These are phyloP conservation scores for Echinometra lucunter DNA, from an alignment of 53 echinoderm and acorn worm species.

Conservation along the genomic window DNA sequence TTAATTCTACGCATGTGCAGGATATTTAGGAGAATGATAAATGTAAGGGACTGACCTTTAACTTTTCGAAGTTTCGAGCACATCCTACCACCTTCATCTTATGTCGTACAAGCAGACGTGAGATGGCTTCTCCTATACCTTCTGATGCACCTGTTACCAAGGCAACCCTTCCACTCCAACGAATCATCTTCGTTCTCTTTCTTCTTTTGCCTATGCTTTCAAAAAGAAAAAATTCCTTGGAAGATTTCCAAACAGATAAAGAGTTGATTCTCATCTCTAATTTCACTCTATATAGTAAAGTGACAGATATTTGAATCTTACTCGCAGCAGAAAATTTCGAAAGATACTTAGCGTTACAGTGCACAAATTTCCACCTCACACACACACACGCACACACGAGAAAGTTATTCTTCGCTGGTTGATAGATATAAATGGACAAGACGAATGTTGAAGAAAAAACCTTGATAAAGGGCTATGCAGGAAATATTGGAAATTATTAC, in stretches of 20 bases:
- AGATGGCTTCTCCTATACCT: conserved; percentile 80
- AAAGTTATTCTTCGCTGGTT: no score
- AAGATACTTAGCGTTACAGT: not conserved
- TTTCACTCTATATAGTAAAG: not conserved
- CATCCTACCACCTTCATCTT: conserved; percentile 81
- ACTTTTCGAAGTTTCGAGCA: conserved; percentile 53
- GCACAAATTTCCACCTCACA: not conserved
- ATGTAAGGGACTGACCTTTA: conserved; percentile 50
- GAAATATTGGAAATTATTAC: no score
- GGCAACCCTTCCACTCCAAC: conserved; percentile 84
- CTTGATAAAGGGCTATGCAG: no score
- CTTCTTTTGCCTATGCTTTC: not conserved
- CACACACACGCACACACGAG: no score
- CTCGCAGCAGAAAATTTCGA: not conserved
- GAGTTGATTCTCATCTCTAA: not conserved
- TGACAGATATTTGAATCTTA: not conserved
- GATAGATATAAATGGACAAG: no score
- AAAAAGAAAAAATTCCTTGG: not conserved
- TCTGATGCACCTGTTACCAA: conserved; percentile 83
- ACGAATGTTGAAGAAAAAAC: no score
- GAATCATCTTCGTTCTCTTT: conserved; percentile 55
- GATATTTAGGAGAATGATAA: not conserved
- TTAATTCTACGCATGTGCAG: not conserved
- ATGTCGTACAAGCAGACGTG: conserved; percentile 67
- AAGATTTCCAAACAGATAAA: no score